These are phyloP conservation scores for Glareola pratincola DNA, from an alignment of 2,113 vertebrate genomes.

Conservation along the genomic window DNA sequence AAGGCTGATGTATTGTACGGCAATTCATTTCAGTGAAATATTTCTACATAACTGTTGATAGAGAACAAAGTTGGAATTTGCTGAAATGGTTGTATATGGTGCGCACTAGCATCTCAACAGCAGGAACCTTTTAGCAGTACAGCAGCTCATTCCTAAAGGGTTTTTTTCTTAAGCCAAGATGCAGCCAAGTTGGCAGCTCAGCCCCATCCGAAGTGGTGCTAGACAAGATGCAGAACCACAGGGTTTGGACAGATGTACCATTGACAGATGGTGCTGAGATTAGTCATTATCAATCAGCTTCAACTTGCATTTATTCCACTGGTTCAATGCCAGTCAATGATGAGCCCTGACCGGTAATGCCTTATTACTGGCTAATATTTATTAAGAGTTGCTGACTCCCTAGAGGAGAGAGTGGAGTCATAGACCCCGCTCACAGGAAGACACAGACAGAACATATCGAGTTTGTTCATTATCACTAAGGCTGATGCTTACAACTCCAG, in stretches of 20 bases:
- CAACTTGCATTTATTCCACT: constrained; percentile 19
- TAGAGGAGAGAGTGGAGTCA: neutral
- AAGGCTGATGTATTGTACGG: neutral
- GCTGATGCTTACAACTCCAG: neutral
- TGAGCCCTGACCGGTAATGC: neutral
- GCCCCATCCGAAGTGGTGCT: neutral
- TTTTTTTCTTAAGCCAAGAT: constrained; percentile 34
- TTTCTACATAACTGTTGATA: neutral
- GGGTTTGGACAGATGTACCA: constrained; percentile 44
- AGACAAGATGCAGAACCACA: constrained; percentile 51
- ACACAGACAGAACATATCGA: neutral
- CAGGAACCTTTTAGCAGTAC: constrained; percentile 42
- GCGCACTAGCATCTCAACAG: neutral
- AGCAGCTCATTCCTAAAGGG: neutral
- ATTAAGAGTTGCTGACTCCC: neutral
- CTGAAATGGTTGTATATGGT: neutral
- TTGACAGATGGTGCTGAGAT: constrained; percentile 53
- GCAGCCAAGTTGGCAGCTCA: neutral
- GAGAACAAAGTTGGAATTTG: constrained; percentile 30
- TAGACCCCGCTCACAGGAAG: neutral
- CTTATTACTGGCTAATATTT: neutral
- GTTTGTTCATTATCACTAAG: neutral
- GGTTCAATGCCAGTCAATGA: neutral
- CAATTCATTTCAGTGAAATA: constrained; percentile 13
- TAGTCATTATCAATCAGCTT: constrained; percentile 50